Evolutionary conservation across 2,888 invertebrate genomes (phyloP), one percentile per base, ranked within the genome.

Genomic region (Auanema freiburgensis): DNA sequence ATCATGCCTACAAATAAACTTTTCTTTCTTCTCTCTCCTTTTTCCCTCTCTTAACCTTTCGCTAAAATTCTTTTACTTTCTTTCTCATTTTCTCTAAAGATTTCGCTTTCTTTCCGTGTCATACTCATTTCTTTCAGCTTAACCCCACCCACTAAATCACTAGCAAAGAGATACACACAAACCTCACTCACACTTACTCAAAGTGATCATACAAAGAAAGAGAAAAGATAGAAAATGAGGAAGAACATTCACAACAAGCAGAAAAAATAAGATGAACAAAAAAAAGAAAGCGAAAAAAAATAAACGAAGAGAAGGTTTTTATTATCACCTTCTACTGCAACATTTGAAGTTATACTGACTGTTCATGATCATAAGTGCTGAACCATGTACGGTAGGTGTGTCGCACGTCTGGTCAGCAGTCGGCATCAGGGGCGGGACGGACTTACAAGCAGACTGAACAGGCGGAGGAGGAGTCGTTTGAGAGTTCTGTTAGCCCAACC

Each of bases 351-450:
- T 33, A 33, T 21, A 46, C 46, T 21, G 21, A 46, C 46, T 21
- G 16, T 46, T 46, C 46, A 21, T 18, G 46, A 18, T 3, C 16
- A 5, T 18, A 16, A 21, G 21, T 5, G 10, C 21, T 46, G 16
- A 21, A 18, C 46, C 46, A 46, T 46, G 46, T 46, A 46, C 46
- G 46, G 46, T 46, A 46, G 46, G 46, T 46, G 16, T 46, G 46
- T 46, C 33, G 33, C 8, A 33, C 33, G 33, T 33, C 33, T 33
- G 33, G 33, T 33, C 33, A 33, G 33, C 33, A 33, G 33, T 33
- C 33, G 33, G 33, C 33, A 33, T 33, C 33, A 33, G 33, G 33
- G 33, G 33, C 33, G 33, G 33, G 33, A 33, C 33, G 33, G 33
- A 33, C 33, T 33, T 33, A 33, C 33, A 33, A 33, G 33, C 33